Conservation (phyloP, 2,113 vertebrate genomes). For the Catharus bicknelli region DNA sequence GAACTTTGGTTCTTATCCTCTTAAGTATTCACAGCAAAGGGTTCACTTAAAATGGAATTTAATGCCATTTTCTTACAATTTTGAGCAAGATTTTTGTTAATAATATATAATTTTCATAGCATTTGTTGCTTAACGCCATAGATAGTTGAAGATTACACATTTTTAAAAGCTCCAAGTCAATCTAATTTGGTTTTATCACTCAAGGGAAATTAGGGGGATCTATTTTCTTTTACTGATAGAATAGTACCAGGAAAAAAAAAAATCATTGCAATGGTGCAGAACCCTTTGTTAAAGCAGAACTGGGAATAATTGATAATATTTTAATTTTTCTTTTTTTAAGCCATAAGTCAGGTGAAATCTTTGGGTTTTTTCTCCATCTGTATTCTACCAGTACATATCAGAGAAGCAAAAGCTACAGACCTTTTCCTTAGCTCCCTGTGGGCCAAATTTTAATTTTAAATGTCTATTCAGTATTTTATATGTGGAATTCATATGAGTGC, state of each 20-base stretch:
- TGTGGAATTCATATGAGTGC: not conserved
- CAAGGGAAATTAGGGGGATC: not conserved
- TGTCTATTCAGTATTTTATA: not conserved
- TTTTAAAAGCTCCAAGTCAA: not conserved
- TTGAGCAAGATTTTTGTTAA: not conserved
- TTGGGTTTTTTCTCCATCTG: not conserved
- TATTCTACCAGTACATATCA: not conserved
- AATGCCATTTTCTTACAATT: not conserved
- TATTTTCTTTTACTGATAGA: not conserved
- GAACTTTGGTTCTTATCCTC: not conserved
- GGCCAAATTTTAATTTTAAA: not conserved
- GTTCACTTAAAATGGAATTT: not conserved
- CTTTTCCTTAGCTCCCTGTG: not conserved
- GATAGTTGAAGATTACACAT: not conserved
- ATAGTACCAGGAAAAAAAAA: not conserved
- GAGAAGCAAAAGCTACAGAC: not conserved
- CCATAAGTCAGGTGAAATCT: not conserved
- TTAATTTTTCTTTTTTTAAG: not conserved
- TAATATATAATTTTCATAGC: not conserved
- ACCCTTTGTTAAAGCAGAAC: not conserved
- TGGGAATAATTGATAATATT: not conserved
- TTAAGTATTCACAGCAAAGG: not conserved
- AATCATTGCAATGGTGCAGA: not conserved
- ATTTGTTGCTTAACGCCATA: not conserved
- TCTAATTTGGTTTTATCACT: not conserved